phyloP scores from a whole-genome alignment of 2,888 invertebrate species.

The Cynaeus angustus region DNA sequence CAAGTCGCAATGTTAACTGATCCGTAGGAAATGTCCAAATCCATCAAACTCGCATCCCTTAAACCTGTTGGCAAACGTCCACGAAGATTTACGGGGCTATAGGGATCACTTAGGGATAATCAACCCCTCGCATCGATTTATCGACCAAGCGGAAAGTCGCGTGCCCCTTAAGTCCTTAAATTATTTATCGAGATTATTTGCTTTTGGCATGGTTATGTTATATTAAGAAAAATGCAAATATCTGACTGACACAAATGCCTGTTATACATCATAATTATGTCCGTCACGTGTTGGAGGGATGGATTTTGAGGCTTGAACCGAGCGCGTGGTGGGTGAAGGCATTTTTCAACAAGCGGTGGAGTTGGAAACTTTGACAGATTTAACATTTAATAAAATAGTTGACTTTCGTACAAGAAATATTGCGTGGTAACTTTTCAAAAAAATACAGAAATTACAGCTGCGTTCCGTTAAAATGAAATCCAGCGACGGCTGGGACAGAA shows the following conservation, averaged over 20 bases:
- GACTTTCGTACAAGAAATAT: too few species aligned
- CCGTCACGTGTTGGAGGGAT: not conserved
- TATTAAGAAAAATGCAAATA: constrained; percentile 2
- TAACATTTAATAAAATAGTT: not conserved
- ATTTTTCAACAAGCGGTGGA: not conserved
- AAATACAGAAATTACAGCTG: too few species aligned
- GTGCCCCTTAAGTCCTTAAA: constrained; percentile 5
- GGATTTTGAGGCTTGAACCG: not conserved
- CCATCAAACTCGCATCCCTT: not conserved
- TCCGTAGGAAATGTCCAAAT: not conserved
- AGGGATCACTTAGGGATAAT: not conserved
- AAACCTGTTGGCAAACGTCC: constrained; percentile 11
- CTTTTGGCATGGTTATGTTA: constrained; percentile 5
- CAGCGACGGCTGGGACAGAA: too few species aligned
- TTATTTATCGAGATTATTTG: constrained; percentile 17
- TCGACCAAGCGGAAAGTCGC: constrained; percentile 25
- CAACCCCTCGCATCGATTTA: constrained; percentile 24
- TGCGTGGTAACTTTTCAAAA: too few species aligned
- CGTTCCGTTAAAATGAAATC: too few species aligned
- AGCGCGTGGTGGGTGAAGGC: not conserved
- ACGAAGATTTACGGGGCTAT: not conserved
- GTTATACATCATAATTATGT: not conserved
- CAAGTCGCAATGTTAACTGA: not conserved
- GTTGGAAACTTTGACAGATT: constrained; percentile 4
- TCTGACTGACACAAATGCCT: constrained; percentile 9